Evolutionary conservation across 2,888 invertebrate species (phyloP).

Genomic region (Beris chalybata): DNA sequence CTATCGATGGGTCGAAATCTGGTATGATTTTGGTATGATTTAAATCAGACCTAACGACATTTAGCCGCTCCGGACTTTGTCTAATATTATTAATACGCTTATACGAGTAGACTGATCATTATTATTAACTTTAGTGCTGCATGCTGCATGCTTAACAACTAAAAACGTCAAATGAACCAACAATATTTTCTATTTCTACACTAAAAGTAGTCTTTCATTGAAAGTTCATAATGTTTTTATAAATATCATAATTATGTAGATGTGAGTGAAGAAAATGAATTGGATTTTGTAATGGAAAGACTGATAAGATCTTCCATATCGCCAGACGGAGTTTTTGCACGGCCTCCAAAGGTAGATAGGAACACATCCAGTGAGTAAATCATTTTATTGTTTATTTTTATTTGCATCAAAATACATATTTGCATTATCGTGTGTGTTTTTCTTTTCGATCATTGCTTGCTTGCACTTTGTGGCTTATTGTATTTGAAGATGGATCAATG

Average conservation of each 20-base stretch:
- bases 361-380: constrained; percentile 41
- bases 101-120: too few relatives aligned
- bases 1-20: too few relatives aligned
- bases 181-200: too few relatives aligned
- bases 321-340: constrained; percentile 34
- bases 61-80: too few relatives aligned
- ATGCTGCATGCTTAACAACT: too few relatives aligned
- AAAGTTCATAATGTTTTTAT: not conserved
- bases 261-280: constrained; percentile 41
- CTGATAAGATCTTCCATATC: constrained; percentile 39
- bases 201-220: too few relatives aligned
- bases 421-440: constrained; percentile 10
- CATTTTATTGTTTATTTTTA: constrained; percentile 28
- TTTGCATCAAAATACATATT: constrained; percentile 17
- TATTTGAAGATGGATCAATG: constrained; percentile 30
- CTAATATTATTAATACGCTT: too few relatives aligned
- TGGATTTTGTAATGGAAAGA: constrained; percentile 39
- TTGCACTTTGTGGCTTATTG: constrained; percentile 11
- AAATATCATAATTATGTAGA: constrained; percentile 32
- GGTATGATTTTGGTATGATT: too few relatives aligned
- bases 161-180: too few relatives aligned
- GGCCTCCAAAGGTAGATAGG: constrained; percentile 36
- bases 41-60: too few relatives aligned
- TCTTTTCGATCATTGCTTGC: constrained; percentile 4
- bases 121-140: too few relatives aligned